Evolutionary conservation across 53 echinoderm and acorn worm species (phyloP), one percentile per base, ranked within the genome.

Genomic region (Patiria pectinifera): DNA sequence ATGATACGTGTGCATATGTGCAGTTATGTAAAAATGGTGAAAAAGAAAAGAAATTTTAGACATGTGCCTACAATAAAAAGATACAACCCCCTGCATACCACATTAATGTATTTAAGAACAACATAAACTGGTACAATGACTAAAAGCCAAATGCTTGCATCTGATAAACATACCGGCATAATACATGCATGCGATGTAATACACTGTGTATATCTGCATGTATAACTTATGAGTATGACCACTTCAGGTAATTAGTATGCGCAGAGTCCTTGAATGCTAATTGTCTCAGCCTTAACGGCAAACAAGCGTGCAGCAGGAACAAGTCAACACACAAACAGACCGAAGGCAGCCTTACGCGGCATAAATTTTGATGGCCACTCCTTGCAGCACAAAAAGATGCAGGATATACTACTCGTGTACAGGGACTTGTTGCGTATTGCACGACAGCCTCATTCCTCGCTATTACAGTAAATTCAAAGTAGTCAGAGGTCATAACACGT

Each of bases 211-310:
- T 8, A 53, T 35, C 35, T 35, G 35, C 35, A 35, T 35, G 35
- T 35, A 60, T 60, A 60, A 70, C 70, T 19, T 35, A 35, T 35
- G 35, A 35, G 35, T 70, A 21, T 77, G 43, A 26, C 45, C 11
- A 26, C 77, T 43, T 21, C 14, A 77, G 26, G 77, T 78, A 78
- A 78, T 78, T 45, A 78, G 79, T 24, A 78, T 78, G 46, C 79
- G 9, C 79, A 45, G 45, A 44, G 79, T 78, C 79, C 79, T 78
- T 78, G 79, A 78, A 78, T 47, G 24, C 74, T 74, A 74, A 74
- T 24, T 74, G 74, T 74, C 74, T 74, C 74, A 23, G 74, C 4
- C 74, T 23, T 3, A 24, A 22, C 11, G n/a, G 74, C 74, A 23
- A 23, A 74, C 74, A 74, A 74, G 22, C 4, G 0, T 74, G 74